Conservation (phyloP, 2,888 invertebrate genomes). For the Yponomeuta plumbellus region DNA sequence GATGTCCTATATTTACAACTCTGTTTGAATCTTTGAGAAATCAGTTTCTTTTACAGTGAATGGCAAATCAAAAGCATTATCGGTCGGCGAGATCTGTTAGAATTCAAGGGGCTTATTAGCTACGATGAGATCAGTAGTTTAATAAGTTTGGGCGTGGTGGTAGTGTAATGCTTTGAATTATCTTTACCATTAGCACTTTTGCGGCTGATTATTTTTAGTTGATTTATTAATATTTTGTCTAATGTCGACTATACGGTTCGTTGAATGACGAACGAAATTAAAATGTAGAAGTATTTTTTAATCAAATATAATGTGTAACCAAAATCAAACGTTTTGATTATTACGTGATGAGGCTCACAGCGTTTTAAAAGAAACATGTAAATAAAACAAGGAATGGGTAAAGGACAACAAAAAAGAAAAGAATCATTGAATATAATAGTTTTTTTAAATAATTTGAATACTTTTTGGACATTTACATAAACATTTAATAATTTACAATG, state of each 20-base stretch:
- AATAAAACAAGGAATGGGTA: conserved; percentile 23
- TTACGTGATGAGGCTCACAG: neutral
- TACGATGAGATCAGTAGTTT: neutral
- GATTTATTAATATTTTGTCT: neutral
- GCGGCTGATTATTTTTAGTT: neutral
- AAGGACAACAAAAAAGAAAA: conserved; percentile 57
- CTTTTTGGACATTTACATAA: conserved; percentile 78
- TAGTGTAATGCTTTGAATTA: neutral
- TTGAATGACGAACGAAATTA: neutral
- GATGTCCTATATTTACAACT: no score
- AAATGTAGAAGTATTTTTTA: neutral
- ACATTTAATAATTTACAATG: conserved; percentile 77
- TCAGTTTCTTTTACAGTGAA: no score
- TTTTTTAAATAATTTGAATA: conserved; percentile 77
- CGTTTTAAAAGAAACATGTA: neutral
- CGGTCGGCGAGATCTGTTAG: neutral
- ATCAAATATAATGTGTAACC: neutral
- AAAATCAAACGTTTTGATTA: neutral
- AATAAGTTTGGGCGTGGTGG: neutral
- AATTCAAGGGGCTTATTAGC: neutral
- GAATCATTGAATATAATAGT: conserved; percentile 62
- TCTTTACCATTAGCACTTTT: neutral
- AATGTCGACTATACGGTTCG: neutral
- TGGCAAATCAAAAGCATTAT: no score
- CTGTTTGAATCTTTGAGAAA: no score